Conservation (phyloP, 2,797 vertebrate genomes). For the Anguilla marmorata region DNA sequence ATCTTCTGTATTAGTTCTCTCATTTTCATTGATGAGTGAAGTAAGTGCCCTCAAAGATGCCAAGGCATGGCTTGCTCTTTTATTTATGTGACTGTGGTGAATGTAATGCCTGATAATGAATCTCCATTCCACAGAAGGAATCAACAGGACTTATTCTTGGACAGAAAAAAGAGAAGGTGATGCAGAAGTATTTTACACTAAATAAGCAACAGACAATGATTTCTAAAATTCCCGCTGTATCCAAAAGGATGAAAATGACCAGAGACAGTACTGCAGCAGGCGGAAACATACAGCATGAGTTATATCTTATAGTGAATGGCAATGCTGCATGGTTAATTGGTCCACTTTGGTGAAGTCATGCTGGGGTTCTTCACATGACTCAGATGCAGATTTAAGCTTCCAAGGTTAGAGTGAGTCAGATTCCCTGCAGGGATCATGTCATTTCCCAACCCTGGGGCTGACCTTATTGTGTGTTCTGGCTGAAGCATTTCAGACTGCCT, state of each 20-base stretch:
- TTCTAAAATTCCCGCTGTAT: background rate
- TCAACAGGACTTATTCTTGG: background rate
- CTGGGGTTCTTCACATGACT: background rate
- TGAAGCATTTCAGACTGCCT: constrained; percentile 20
- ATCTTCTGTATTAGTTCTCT: background rate
- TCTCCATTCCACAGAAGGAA: background rate
- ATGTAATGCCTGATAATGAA: background rate
- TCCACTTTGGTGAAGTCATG: background rate
- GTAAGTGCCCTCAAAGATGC: background rate
- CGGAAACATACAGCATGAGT: background rate
- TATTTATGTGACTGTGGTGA: background rate
- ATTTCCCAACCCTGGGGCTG: background rate
- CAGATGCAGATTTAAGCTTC: background rate
- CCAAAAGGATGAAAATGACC: background rate
- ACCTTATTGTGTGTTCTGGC: constrained; percentile 36
- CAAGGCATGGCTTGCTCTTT: background rate
- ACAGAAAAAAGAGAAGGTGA: background rate
- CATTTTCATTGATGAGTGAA: background rate
- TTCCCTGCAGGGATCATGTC: background rate
- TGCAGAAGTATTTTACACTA: too few relatives aligned
- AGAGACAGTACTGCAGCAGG: background rate
- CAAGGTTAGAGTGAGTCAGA: constrained; percentile 27
- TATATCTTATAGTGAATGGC: background rate
- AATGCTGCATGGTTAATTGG: background rate
- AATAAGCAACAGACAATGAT: background rate